phyloP scores from a whole-genome alignment of 1,140 invertebrate genomes.

The Triops cancriformis region DNA sequence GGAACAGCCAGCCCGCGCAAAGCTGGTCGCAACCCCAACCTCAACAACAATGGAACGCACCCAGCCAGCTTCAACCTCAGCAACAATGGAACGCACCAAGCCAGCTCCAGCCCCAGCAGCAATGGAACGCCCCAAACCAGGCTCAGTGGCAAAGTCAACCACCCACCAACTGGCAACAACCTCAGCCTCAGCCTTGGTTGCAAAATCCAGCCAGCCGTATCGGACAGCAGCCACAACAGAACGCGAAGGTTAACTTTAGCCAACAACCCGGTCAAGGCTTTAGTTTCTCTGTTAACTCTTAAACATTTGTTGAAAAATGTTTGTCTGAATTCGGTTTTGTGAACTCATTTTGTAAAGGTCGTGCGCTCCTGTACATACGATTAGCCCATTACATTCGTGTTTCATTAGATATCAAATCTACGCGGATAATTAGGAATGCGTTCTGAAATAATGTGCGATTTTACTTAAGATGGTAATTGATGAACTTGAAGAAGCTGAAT shows the following conservation, averaged over 20 bases:
- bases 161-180: constrained; percentile 16
- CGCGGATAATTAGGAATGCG: too few relatives aligned
- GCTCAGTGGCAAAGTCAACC: constrained; percentile 24
- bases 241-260: constrained; percentile 20
- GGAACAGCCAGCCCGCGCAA: not conserved
- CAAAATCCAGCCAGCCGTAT: not conserved
- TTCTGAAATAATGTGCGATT: too few relatives aligned
- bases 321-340: not conserved
- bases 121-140: constrained; percentile 25
- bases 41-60: constrained; percentile 16
- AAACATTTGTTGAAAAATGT: not conserved
- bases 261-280: constrained; percentile 25
- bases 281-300: constrained; percentile 18
- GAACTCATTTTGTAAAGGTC: not conserved
- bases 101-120: constrained; percentile 12
- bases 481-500: too few relatives aligned
- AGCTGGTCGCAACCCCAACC: constrained; percentile 21
- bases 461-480: too few relatives aligned
- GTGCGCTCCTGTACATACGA: not conserved
- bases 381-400: too few relatives aligned
- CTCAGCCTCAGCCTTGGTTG: constrained; percentile 20
- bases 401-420: too few relatives aligned
- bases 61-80: constrained; percentile 22
- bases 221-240: not conserved
- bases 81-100: constrained; percentile 27